A percentile compares a stretch with the other conserved stretches of the same genome.
Evolutionary conservation across 2,113 vertebrate species (phyloP).

Genomic region (Malurus melanocephalus): DNA sequence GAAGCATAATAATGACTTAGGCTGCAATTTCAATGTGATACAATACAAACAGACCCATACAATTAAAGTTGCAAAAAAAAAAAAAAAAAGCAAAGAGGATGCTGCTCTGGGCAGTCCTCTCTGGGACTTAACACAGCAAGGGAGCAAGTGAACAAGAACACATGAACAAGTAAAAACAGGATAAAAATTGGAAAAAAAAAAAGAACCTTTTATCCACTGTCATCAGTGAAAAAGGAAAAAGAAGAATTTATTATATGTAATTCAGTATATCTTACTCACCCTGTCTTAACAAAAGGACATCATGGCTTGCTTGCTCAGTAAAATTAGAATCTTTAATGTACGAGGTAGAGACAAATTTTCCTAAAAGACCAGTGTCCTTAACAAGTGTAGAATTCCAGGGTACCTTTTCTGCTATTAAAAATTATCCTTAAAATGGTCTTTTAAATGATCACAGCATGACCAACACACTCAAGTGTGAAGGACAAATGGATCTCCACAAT

Average conservation of each 20-base stretch:
- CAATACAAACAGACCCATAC: background rate
- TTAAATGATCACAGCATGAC: background rate
- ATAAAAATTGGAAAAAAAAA: background rate
- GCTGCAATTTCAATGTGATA: background rate
- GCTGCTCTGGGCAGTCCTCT: fast-evolving
- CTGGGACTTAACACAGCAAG: background rate
- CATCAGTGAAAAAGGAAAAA: background rate
- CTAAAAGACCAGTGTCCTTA: background rate
- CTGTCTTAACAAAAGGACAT: background rate
- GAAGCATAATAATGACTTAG: background rate
- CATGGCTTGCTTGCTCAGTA: background rate
- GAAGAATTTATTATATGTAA: background rate
- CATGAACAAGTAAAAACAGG: background rate
- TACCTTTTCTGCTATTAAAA: background rate
- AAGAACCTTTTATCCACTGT: background rate
- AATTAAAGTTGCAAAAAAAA: background rate
- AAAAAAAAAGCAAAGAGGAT: background rate
- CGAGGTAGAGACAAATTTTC: background rate
- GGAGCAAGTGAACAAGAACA: background rate
- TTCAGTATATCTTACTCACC: background rate
- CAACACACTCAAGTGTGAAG: background rate
- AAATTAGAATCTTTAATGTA: background rate
- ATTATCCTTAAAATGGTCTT: background rate
- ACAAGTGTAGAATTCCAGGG: background rate
- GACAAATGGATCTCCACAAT: background rate